Percentiles rank a stretch among this genome's conserved stretches.
Conservation (phyloP, 2,797 vertebrate species). For the Capromys pilorides region DNA sequence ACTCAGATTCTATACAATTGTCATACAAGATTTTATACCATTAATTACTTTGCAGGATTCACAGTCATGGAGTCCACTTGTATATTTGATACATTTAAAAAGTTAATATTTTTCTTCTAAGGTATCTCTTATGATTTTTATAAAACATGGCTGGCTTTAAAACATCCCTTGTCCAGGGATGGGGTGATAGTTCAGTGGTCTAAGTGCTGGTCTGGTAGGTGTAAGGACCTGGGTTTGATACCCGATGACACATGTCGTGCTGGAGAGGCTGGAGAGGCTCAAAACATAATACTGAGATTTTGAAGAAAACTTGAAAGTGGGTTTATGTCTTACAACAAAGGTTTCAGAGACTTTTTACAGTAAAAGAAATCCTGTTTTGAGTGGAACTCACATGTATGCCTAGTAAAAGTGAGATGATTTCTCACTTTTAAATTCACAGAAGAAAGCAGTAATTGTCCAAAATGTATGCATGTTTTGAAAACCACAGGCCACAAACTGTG, state of each 20-base stretch:
- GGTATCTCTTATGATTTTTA: neutral
- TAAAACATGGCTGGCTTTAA: neutral
- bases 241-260: no score
- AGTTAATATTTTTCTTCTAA: neutral
- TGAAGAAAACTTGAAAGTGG: neutral
- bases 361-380: neutral
- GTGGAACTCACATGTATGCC: neutral
- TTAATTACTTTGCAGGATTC: conserved; percentile 1
- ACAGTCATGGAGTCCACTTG: neutral
- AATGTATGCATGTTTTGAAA: neutral
- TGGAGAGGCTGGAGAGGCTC: neutral
- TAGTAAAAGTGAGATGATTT: neutral
- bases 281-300: neutral
- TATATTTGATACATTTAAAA: neutral
- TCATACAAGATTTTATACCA: neutral
- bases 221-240: no score
- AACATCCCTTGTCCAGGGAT: neutral
- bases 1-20: neutral
- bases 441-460: neutral
- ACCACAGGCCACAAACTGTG: neutral
- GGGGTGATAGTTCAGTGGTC: no score
- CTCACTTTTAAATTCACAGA: neutral
- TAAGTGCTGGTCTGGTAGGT: no score
- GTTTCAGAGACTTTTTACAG: neutral
- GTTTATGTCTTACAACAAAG: neutral